These are phyloP conservation scores for Alouatta palliata DNA, from an alignment of 2,113 vertebrate species.

Conservation along the genomic window DNA sequence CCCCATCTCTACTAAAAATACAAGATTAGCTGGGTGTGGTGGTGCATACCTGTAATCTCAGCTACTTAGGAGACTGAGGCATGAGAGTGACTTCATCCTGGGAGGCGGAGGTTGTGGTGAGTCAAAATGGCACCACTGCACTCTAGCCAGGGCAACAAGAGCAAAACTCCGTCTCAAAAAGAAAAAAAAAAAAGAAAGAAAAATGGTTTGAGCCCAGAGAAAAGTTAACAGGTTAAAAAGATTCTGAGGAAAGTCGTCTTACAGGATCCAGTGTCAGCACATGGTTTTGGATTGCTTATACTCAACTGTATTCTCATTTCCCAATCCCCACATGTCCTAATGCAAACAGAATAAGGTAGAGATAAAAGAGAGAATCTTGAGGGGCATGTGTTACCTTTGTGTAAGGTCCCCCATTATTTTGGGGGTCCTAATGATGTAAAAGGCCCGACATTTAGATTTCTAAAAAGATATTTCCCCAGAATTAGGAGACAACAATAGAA, in stretches of 20 bases:
- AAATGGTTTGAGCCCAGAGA: not conserved
- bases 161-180: too few relatives aligned
- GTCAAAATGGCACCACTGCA: too few relatives aligned
- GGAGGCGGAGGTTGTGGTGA: too few relatives aligned
- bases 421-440: not conserved
- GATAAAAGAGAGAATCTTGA: slow-evolving; percentile 1
- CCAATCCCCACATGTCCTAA: slow-evolving; percentile 14
- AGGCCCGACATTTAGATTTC: slow-evolving; percentile 34
- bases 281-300: slow-evolving; percentile 34
- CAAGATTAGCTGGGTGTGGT: too few relatives aligned
- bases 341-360: not conserved
- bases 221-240: not conserved
- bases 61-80: too few relatives aligned
- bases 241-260: not conserved
- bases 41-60: too few relatives aligned
- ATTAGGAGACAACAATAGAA: not conserved
- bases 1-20: too few relatives aligned
- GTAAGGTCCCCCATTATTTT: slow-evolving; percentile 14
- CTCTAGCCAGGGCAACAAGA: too few relatives aligned
- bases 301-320: slow-evolving; percentile 16
- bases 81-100: too few relatives aligned
- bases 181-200: not conserved
- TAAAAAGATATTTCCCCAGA: not conserved
- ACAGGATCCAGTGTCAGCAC: not conserved
- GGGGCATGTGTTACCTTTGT: not conserved